Percentiles rank a stretch among this genome's conserved stretches.
phyloP scores from a whole-genome alignment of 2,888 invertebrate species.

The Ganaspis brasiliensis region DNA sequence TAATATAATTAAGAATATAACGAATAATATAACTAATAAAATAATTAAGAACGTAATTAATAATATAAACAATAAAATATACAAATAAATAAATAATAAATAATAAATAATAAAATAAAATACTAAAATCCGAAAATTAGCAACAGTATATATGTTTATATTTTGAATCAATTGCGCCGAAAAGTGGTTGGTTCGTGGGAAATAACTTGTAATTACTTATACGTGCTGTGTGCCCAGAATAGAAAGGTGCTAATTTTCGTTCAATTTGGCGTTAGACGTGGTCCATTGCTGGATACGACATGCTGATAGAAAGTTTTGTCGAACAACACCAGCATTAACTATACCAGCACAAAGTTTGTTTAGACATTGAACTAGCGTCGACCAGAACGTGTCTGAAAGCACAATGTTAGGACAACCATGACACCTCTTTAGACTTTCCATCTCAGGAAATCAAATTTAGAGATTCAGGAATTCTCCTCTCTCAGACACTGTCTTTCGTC shows the following conservation, averaged over 20 bases:
- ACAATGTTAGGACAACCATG: not conserved
- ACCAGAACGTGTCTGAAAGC: slow-evolving; percentile 23
- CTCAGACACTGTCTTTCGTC: no score
- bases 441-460: not conserved
- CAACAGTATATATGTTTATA: no score
- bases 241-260: slow-evolving; percentile 15
- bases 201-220: slow-evolving; percentile 26
- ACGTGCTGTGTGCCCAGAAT: not conserved
- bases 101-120: no score
- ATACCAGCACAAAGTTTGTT: slow-evolving; percentile 31
- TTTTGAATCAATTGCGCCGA: no score
- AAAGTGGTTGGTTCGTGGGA: not conserved
- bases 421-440: not conserved
- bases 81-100: no score
- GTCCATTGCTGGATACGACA: slow-evolving; percentile 12
- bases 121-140: no score
- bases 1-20: no score
- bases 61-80: no score
- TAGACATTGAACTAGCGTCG: slow-evolving; percentile 7
- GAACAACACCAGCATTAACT: slow-evolving; percentile 26
- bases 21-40: no score
- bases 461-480: no score
- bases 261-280: no score
- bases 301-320: slow-evolving; percentile 27
- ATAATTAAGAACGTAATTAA: no score